Evolutionary conservation across 2,888 invertebrate genomes (phyloP), one percentile per base, ranked within the genome.

Genomic region (Nemotelus pantherinus): DNA sequence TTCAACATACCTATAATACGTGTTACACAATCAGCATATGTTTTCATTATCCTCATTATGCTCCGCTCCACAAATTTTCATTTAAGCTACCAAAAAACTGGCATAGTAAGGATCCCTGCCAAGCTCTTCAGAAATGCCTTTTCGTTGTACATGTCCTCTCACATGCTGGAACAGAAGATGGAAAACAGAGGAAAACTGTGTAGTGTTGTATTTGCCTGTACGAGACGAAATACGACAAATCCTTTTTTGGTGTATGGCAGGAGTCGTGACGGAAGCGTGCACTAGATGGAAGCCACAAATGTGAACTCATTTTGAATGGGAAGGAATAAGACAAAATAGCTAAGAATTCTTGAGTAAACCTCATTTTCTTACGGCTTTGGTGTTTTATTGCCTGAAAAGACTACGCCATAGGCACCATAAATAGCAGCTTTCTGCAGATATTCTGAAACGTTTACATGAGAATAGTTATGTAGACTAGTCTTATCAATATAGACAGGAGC

Each of bases 11-110:
- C 10, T 43, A 67, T 47, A 48, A 10, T 6, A 65, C 65, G 41
- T 65, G 47, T 41, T 58, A 58, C n/a, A 60, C 60, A 55, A 70
- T 70, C 70, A 57, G 68, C 77, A 77, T 77, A 65, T 77, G 77
- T 77, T 77, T 77, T 77, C 77, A 77, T 77, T 77, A 77, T 77
- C 67, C 57, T 77, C 68, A 65, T 58, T 58, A 77, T 44, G 53
- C 65, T 10, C n/a, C 25, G 48, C 53, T 60, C 50, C 74, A 74
- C 74, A 74, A 74, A 74, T 74, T 74, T 74, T 60, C 74, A 74
- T 74, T 74, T 60, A 74, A 63, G 63, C 74, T 50, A 25, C 6
- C 41, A 7, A 48, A 74, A 74, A 74, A 43, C 70, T 55, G 55
- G 55, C 4, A 47, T 48, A 7, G 47, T 41, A n/a, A 41, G 9